A percentile compares a stretch with the other conserved stretches of the same genome.
These are phyloP conservation scores for Parazoanthus swiftii DNA, from an alignment of 92 coral and sea anemone genomes.

Conservation along the genomic window DNA sequence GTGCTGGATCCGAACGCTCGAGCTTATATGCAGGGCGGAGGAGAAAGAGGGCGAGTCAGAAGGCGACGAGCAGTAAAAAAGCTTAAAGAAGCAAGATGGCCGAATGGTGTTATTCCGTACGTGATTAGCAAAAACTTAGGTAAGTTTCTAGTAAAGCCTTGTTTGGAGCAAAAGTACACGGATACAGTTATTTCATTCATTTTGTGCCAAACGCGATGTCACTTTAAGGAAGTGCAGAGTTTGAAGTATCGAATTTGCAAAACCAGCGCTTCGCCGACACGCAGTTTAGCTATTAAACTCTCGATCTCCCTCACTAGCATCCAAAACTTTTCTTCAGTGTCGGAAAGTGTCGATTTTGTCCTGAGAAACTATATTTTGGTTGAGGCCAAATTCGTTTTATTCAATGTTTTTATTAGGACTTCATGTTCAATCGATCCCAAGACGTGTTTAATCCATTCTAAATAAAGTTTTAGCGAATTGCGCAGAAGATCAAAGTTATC, in stretches of 20 bases:
- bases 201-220: neutral
- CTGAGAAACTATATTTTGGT: neutral
- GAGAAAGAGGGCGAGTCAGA: slow-evolving; percentile 43
- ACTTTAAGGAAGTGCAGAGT: neutral
- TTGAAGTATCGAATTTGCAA: neutral
- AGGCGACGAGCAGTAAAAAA: slow-evolving; percentile 84
- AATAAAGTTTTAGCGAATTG: slow-evolving; percentile 33
- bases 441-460: slow-evolving; percentile 42
- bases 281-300: neutral
- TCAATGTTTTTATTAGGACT: slow-evolving; percentile 37
- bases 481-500: slow-evolving; percentile 43
- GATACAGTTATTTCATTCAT: neutral
- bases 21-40: slow-evolving; percentile 62
- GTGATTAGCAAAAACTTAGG: slow-evolving; percentile 78
- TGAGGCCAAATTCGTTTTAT: neutral
- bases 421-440: slow-evolving; percentile 23
- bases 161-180: neutral
- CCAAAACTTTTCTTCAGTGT: no score
- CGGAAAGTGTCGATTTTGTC: neutral
- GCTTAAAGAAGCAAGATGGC: slow-evolving; percentile 77
- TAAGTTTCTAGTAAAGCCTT: slow-evolving; percentile 45
- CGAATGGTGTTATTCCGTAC: slow-evolving; percentile 85
- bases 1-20: slow-evolving; percentile 74
- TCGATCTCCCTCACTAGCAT: neutral
- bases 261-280: neutral